phyloP scores from a whole-genome alignment of 2,888 invertebrate genomes.

The Isotomurus palustris region DNA sequence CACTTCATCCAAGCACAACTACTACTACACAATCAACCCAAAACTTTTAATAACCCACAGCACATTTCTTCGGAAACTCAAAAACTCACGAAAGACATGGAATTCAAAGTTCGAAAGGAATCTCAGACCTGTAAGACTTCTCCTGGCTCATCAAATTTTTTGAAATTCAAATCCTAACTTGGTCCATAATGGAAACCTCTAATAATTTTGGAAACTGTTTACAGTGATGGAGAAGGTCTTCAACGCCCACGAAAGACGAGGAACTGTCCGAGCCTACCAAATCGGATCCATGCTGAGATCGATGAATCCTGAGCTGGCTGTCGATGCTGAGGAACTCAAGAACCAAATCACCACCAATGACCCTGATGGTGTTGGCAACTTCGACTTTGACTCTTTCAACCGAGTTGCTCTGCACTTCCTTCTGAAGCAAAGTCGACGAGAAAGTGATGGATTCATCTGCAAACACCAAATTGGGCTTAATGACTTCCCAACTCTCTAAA shows the following conservation, averaged over 20 bases:
- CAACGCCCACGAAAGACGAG: slow-evolving; percentile 32
- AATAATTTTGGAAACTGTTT: too few relatives aligned
- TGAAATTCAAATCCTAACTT: not conserved
- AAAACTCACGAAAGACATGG: too few relatives aligned
- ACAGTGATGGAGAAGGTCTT: slow-evolving; percentile 39
- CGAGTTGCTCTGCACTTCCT: slow-evolving; percentile 31
- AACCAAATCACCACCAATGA: slow-evolving; percentile 23
- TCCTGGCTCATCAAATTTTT: too few relatives aligned
- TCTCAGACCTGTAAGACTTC: slow-evolving; percentile 35
- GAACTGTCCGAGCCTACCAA: slow-evolving; percentile 33
- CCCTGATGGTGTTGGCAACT: slow-evolving; percentile 24
- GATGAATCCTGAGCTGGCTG: slow-evolving; percentile 26
- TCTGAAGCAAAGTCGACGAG: slow-evolving; percentile 22
- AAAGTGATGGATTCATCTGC: slow-evolving; percentile 31
- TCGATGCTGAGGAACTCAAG: slow-evolving; percentile 29
- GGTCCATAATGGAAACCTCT: too few relatives aligned
- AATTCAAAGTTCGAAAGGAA: slow-evolving; percentile 38
- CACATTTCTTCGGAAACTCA: too few relatives aligned
- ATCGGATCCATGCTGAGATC: slow-evolving; percentile 29
- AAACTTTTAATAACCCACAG: too few relatives aligned
- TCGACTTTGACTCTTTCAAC: slow-evolving; percentile 34
- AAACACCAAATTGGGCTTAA: slow-evolving; percentile 27
- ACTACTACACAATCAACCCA: too few relatives aligned
- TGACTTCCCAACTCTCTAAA: slow-evolving; percentile 24
- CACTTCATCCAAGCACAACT: too few relatives aligned